Conservation (phyloP, 2,888 invertebrate genomes). For the Julus scanicus region DNA sequence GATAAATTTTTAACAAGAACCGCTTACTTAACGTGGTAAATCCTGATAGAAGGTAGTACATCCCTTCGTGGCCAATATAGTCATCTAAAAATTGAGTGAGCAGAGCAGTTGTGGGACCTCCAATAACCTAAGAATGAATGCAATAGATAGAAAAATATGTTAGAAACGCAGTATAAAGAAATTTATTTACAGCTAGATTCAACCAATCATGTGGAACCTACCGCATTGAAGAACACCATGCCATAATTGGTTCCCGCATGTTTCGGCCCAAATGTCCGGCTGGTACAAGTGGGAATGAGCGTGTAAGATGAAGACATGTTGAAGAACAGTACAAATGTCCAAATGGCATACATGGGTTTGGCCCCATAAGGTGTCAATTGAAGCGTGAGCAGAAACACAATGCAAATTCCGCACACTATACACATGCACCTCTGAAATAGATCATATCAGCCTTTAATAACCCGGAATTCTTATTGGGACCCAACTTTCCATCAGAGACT, state of each 20-base stretch:
- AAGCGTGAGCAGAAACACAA: constrained; percentile 61
- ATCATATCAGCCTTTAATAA: not conserved
- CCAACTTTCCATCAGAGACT: not conserved
- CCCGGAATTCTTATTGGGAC: not conserved
- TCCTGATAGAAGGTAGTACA: constrained; percentile 52
- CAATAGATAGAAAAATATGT: no score
- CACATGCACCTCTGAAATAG: constrained; percentile 59
- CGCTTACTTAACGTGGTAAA: constrained; percentile 51
- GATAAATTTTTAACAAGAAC: no score
- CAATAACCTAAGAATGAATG: constrained; percentile 48
- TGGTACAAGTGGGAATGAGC: constrained; percentile 65
- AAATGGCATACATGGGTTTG: constrained; percentile 63
- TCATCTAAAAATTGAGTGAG: constrained; percentile 40
- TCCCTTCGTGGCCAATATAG: constrained; percentile 46
- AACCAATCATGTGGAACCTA: constrained; percentile 58
- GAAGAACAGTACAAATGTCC: constrained; percentile 64
- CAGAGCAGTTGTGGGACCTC: constrained; percentile 52
- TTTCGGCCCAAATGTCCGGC: constrained; percentile 64
- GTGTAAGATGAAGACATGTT: constrained; percentile 65
- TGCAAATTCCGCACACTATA: constrained; percentile 61
- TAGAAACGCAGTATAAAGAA: not conserved
- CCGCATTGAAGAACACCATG: constrained; percentile 63
- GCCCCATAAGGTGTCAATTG: constrained; percentile 61
- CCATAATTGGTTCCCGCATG: constrained; percentile 65
- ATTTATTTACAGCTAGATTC: constrained; percentile 53